Evolutionary conservation across 2,888 invertebrate genomes (phyloP), one percentile per base, ranked within the genome.

Genomic region (Gandaritis pyraliata): DNA sequence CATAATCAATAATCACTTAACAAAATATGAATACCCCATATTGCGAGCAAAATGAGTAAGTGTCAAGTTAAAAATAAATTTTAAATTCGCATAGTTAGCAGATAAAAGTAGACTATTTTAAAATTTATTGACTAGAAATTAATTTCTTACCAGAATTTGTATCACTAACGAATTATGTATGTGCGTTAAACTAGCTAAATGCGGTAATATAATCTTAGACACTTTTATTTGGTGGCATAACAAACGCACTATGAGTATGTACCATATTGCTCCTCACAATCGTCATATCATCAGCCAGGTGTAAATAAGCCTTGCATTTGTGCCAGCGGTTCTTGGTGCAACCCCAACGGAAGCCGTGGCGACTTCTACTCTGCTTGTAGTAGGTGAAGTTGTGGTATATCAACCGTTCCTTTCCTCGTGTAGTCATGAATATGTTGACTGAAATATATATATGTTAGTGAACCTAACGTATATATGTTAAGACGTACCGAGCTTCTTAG

Each of bases 341-440:
- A 0, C 91, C 91, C 92, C 92, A 92, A 48, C 92, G 74, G 75
- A 90, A 90, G 0, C 92, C 92, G 51, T 72, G 78, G 15, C 85
- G 77, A 1, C 90, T 90, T 13, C 85, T 76, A 64, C 86, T 88
- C 68, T 91, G 91, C 73, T 91, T 90, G 78, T 91, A 92, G 72
- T 91, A 92, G 0, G 90, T 89, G 68, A 80, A 90, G 74, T 90
- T 82, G 66, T 87, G 70, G 70, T 84, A 87, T 33, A 92, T 78
- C 59, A 91, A 71, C 13, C 91, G 73, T 76, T 90, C 91, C 66
- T 90, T 92, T 5, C 92, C 92, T 10, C 90, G 81, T 5, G 86
- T 57, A 57, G 91, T 92, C 91, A 91, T 91, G 76, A 92, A 92
- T 81, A 92, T 91, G 74, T 91, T 91, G 70, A 92, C 91, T 92